Percentiles rank a stretch among this genome's conserved stretches.
These are phyloP conservation scores for Anarhynchus alexandrinus DNA, from an alignment of 2,113 vertebrate genomes.

Conservation along the genomic window DNA sequence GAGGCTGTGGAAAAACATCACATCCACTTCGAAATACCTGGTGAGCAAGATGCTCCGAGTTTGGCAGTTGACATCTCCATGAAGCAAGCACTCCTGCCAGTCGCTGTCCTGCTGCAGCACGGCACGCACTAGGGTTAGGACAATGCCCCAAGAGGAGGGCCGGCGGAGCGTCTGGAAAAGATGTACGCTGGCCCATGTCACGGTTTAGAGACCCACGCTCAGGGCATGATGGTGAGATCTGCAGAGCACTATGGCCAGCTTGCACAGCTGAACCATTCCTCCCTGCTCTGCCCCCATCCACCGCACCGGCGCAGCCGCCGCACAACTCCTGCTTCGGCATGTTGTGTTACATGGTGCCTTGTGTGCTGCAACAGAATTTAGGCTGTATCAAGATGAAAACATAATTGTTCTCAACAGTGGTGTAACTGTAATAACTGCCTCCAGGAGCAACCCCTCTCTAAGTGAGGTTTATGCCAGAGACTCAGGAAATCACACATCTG, in stretches of 20 bases:
- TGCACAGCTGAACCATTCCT: neutral
- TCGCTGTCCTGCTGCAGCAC: neutral
- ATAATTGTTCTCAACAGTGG: neutral
- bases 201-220: neutral
- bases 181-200: accelerated
- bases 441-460: neutral
- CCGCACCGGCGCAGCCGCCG: accelerated
- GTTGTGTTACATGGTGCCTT: accelerated
- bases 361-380: neutral
- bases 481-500: neutral
- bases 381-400: neutral
- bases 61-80: neutral
- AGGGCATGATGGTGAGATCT: neutral
- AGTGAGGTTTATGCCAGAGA: neutral
- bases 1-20: neutral
- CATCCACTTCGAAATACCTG: neutral
- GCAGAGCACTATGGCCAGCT: neutral
- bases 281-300: neutral
- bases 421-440: neutral
- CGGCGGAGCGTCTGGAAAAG: neutral
- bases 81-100: neutral
- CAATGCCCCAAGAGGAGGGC: neutral
- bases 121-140: accelerated
- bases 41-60: accelerated
- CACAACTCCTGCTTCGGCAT: neutral